phyloP scores from a whole-genome alignment of 2,113 vertebrate genomes.

The Rhabdomys dilectus region DNA sequence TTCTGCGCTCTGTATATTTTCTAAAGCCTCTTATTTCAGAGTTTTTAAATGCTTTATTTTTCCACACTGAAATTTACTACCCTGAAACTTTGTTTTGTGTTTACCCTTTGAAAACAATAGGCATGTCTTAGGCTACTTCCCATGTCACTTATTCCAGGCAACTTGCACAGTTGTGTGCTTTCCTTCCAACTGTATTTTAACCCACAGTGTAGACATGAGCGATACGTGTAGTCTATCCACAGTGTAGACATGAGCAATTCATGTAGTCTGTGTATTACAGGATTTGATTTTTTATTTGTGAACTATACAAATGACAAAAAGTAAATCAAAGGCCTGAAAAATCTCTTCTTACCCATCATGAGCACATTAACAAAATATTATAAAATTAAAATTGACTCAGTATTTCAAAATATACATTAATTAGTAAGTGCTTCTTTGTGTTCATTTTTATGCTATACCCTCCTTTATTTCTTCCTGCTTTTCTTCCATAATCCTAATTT shows the following conservation, averaged over 20 bases:
- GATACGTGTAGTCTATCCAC: too few relatives aligned
- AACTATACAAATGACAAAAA: background rate
- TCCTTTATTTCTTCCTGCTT: background rate
- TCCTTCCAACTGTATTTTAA: background rate
- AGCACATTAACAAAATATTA: background rate
- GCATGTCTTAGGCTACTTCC: background rate
- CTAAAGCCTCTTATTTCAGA: background rate
- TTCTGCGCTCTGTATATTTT: background rate
- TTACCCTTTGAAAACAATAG: background rate
- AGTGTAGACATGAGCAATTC: too few relatives aligned
- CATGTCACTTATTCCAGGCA: too few relatives aligned
- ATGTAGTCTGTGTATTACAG: too few relatives aligned
- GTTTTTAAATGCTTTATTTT: background rate
- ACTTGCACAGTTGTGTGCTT: background rate
- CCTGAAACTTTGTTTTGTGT: background rate
- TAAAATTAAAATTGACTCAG: background rate
- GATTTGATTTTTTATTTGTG: background rate
- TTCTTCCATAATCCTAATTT: background rate
- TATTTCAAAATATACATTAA: background rate
- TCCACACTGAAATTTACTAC: background rate
- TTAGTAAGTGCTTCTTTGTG: background rate
- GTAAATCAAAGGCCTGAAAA: background rate
- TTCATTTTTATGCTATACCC: too few relatives aligned
- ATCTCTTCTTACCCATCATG: background rate
- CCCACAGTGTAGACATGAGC: too few relatives aligned